Evolutionary conservation across 2,888 invertebrate species (phyloP), one percentile per base, ranked within the genome.

Genomic region (Nemotelus pantherinus): DNA sequence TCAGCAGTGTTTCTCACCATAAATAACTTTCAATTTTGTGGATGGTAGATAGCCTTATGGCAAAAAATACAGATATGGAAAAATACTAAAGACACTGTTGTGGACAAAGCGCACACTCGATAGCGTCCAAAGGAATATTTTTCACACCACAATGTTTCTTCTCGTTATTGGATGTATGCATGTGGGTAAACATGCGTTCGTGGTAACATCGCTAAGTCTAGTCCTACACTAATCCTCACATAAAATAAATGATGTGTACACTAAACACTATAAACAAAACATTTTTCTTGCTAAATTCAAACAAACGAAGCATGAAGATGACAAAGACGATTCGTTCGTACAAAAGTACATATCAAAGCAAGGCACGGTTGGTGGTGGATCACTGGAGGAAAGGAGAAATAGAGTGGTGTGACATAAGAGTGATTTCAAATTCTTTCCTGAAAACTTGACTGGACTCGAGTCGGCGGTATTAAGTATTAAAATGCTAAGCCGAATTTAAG

Each of bases 221-320:
- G 60, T 44, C 43, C 60, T 47, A 58, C 39, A 72, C 72, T 74
- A 74, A 74, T 74, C 74, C 70, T 74, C 74, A 74, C 63, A 63
- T 63, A 74, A 74, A 74, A 74, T 74, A 63, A 74, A 74, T 72
- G 72, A 72, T 74, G 74, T 74, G 74, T 74, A 41, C 41, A 41
- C 41, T 47, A 63, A 60, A 39, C 60, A 60, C 50, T 48, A 60
- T 63, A 60, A 74, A 74, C 74, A 74, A 74, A 74, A 50, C 74
- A 74, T 74, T 60, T 74, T 74, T 74, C 74, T 63, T 74, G 74
- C 74, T 74, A 74, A 74, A 74, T 74, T 74, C 63, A 60, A 74
- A 74, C 63, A 74, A 74, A 41, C 60, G 63, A 63, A 74, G 63
- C 74, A 74, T 60, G 60, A 60, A 74, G 50, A 45, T 74, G 63